These are phyloP conservation scores for Folsomia candida DNA, from an alignment of 2,888 invertebrate genomes.

Conservation along the genomic window DNA sequence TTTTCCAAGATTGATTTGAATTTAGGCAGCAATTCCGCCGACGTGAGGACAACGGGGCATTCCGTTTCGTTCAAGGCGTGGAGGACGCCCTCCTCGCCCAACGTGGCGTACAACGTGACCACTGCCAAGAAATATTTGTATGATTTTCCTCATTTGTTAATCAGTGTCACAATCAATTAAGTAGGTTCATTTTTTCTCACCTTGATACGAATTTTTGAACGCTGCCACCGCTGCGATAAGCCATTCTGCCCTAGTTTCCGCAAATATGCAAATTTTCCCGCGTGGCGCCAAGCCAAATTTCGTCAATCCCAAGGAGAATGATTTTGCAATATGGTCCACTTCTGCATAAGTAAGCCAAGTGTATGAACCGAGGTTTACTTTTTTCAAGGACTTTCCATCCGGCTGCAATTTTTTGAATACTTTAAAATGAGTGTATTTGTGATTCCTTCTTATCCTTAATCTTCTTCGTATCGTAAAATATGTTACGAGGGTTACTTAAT, in stretches of 20 bases:
- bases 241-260: conserved; percentile 98
- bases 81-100: conserved; percentile 93
- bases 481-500: too few relatives aligned
- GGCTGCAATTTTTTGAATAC: conserved; percentile 66
- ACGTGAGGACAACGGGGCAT: conserved; percentile 87
- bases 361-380: conserved; percentile 72
- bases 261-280: conserved; percentile 84
- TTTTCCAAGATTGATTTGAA: conserved; percentile 72
- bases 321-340: conserved; percentile 65
- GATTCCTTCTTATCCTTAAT: too few relatives aligned
- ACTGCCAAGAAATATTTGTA: conserved; percentile 60
- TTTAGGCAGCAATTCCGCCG: conserved; percentile 86
- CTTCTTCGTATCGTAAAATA: too few relatives aligned
- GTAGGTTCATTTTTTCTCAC: too few relatives aligned
- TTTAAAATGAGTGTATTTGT: too few relatives aligned
- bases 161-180: too few relatives aligned
- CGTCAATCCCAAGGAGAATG: conserved; percentile 81
- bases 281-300: conserved; percentile 71
- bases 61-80: conserved; percentile 97
- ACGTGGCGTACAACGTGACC: conserved; percentile 94
- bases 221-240: conserved; percentile 93
- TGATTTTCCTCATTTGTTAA: too few relatives aligned
- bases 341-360: conserved; percentile 80
- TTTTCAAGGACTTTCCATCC: conserved; percentile 84
- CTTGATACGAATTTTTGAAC: conserved; percentile 90